Evolutionary conservation across 92 coral and sea anemone species (phyloP).

Genomic region (Zoanthus sociatus): DNA sequence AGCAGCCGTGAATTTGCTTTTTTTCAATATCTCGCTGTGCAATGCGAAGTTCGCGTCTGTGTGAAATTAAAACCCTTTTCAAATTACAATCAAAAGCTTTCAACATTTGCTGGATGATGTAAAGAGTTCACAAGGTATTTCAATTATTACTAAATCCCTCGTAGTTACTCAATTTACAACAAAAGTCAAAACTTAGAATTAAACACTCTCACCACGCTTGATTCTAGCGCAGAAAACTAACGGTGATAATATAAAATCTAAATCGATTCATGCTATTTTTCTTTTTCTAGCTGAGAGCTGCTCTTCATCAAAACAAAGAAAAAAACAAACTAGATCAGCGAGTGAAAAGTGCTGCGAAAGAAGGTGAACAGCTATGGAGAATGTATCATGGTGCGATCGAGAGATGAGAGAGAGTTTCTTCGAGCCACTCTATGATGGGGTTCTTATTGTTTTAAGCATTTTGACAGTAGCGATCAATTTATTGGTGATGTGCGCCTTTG

Average conservation of each 20-base stretch:
- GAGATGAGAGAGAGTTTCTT: conserved; percentile 25
- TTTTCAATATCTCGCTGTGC: conserved; percentile 22
- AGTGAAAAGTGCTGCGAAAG: neutral
- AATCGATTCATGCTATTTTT: neutral
- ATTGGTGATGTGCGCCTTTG: conserved; percentile 73
- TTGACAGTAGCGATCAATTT: conserved; percentile 68
- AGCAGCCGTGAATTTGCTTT: neutral
- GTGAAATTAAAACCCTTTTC: conserved; percentile 6
- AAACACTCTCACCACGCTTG: neutral
- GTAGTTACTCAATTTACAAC: neutral
- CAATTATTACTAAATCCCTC: neutral
- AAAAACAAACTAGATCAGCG: neutral
- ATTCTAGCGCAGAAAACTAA: neutral
- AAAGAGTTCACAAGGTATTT: neutral
- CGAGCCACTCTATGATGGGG: conserved; percentile 71
- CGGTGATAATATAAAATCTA: neutral
- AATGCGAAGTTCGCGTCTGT: neutral
- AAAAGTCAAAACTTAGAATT: too few relatives aligned
- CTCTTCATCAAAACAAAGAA: neutral
- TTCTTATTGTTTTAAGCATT: conserved; percentile 71
- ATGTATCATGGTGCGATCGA: neutral
- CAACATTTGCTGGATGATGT: neutral
- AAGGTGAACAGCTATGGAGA: neutral
- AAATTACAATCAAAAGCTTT: neutral
- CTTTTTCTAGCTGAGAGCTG: neutral